Conservation (phyloP, 2,113 vertebrate species). For the Tringa solitaria region DNA sequence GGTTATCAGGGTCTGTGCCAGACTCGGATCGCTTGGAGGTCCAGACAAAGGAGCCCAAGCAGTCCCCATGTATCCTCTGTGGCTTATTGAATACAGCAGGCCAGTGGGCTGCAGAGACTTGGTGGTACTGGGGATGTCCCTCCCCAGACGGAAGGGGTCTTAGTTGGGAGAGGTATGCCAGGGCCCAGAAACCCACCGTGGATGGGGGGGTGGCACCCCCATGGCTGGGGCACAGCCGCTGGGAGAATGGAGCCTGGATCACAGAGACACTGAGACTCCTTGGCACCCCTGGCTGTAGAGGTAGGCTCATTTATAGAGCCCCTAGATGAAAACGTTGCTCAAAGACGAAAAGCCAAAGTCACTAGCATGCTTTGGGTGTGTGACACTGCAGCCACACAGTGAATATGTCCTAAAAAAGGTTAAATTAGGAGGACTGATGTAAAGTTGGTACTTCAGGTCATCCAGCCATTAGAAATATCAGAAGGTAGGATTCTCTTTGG, state of each 20-base stretch:
- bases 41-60: background rate
- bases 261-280: background rate
- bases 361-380: background rate
- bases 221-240: fast-evolving
- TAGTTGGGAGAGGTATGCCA: background rate
- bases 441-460: background rate
- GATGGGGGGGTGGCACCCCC: background rate
- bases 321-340: fast-evolving
- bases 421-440: background rate
- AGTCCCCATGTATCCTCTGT: background rate
- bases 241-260: background rate
- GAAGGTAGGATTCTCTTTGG: background rate
- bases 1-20: background rate
- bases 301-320: background rate
- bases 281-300: background rate
- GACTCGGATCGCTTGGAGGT: background rate
- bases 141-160: background rate
- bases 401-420: background rate
- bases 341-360: background rate
- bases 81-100: background rate
- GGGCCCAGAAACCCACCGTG: background rate
- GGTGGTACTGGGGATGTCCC: background rate
- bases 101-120: background rate
- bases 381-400: background rate
- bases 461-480: background rate